Evolutionary conservation across 2,888 invertebrate species (phyloP).

Genomic region (Tenthredo scrophulariae): DNA sequence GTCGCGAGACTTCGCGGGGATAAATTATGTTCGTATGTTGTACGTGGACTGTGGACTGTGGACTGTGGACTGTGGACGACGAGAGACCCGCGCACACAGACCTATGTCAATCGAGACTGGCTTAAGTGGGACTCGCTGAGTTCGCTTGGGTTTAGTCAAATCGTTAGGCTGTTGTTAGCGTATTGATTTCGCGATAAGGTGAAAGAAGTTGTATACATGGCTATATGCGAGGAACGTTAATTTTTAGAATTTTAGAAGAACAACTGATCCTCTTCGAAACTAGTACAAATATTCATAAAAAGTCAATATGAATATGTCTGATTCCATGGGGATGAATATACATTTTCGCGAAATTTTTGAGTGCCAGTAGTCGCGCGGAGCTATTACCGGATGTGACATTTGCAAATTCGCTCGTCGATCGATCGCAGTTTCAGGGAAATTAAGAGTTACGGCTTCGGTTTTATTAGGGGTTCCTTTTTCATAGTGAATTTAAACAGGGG

Average conservation of each 20-base stretch:
- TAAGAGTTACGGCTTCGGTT: background rate
- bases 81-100: background rate
- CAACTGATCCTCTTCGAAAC: background rate
- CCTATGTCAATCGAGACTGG: conserved; percentile 40
- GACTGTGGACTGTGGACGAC: background rate
- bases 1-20: background rate
- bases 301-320: too few species aligned
- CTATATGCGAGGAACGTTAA: background rate
- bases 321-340: too few species aligned
- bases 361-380: background rate
- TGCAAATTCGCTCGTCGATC: background rate
- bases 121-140: conserved; percentile 18
- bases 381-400: background rate
- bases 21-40: background rate
- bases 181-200: background rate
- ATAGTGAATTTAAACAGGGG: background rate
- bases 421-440: background rate
- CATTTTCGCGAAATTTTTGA: background rate
- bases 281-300: too few species aligned
- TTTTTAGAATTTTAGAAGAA: background rate
- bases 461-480: background rate
- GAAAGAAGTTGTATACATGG: background rate
- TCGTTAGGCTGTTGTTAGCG: conserved; percentile 32
- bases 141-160: conserved; percentile 20
- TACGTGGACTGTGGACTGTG: background rate